A percentile compares a stretch with the other conserved stretches of the same genome.
These are phyloP conservation scores for Sminthurinus aureus DNA, from an alignment of 2,888 invertebrate genomes.

Conservation along the genomic window DNA sequence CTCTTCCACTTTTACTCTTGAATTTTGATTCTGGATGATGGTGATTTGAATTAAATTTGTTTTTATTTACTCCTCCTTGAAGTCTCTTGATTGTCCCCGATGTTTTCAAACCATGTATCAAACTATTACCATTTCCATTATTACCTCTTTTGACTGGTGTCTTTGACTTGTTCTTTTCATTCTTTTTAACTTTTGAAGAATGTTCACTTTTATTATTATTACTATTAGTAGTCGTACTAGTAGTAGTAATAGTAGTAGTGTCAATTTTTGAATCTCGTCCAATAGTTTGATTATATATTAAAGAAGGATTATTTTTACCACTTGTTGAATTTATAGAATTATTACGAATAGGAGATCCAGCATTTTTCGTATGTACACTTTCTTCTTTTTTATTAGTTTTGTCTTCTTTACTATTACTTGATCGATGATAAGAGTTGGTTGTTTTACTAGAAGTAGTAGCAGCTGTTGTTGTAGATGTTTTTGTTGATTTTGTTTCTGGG, in stretches of 20 bases:
- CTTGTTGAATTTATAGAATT: neutral
- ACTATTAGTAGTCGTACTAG: neutral
- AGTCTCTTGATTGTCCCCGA: constrained; percentile 32
- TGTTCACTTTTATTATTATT: neutral
- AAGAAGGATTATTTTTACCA: neutral
- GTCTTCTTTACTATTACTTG: constrained; percentile 15
- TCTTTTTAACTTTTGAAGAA: neutral
- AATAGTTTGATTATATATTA: neutral
- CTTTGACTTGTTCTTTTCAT: constrained; percentile 21
- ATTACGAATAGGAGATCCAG: neutral
- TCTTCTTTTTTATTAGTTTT: neutral
- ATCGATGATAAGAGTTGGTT: neutral
- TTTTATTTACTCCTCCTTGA: constrained; percentile 17
- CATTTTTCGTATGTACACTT: neutral
- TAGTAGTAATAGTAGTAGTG: neutral
- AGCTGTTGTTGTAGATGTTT: too few relatives aligned
- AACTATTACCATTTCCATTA: constrained; percentile 9
- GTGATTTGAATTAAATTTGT: constrained; percentile 10
- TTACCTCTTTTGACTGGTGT: constrained; percentile 10
- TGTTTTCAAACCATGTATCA: constrained; percentile 25
- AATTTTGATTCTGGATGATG: constrained; percentile 31
- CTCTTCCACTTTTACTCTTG: constrained; percentile 19
- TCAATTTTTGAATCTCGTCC: neutral
- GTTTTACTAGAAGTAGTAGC: neutral
- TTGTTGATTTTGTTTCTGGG: constrained; percentile 19